phyloP scores from a whole-genome alignment of 2,797 vertebrate species.

The Novumbra hubbsi region DNA sequence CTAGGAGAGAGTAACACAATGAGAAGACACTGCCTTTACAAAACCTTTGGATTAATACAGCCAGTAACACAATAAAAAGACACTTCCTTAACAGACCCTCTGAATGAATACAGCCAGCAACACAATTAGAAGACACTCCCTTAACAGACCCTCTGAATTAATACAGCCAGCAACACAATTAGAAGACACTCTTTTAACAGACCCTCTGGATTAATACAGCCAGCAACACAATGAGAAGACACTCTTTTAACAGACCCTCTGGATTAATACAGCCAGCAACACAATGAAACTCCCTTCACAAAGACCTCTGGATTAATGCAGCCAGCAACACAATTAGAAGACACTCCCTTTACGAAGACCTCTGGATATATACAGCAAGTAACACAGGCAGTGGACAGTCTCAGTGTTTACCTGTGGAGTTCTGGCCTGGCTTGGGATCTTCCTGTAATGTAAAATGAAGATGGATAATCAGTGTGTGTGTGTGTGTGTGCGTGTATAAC shows the following conservation, averaged over 20 bases:
- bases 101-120: not conserved
- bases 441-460: slow-evolving; percentile 71
- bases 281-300: not conserved
- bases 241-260: not conserved
- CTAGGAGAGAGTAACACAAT: slow-evolving; percentile 55
- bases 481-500: not conserved
- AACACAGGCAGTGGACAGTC: not conserved
- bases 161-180: not conserved
- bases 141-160: not conserved
- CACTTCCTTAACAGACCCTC: not conserved
- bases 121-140: not conserved
- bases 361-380: not conserved
- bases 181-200: not conserved
- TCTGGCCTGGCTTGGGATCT: slow-evolving; percentile 84
- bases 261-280: not conserved
- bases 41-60: not conserved
- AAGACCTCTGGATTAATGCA: not conserved
- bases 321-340: not conserved
- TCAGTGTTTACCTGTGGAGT: slow-evolving; percentile 78
- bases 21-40: not conserved
- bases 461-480: not conserved
- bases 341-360: not conserved
- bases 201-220: not conserved
- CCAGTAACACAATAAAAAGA: not conserved
- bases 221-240: not conserved